Evolutionary conservation across 35 echinoderm and acorn worm species (phyloP), one percentile per base, ranked within the genome.

Genomic region (Ophiothrix spiculata): DNA sequence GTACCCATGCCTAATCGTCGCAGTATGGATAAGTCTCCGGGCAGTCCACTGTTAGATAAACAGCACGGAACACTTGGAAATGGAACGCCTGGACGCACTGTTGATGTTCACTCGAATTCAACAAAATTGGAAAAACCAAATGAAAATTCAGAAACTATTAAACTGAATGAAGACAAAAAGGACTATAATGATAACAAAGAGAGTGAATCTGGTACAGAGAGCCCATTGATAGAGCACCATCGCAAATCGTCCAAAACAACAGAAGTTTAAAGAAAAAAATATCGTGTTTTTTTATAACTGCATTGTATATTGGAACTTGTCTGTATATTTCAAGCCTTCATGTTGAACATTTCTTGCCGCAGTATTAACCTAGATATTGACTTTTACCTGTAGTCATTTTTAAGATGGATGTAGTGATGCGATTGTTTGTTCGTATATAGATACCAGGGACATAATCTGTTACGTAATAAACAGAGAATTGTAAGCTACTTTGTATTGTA

Each of bases 41-140:
- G 81, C 64, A 84, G 88, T 28, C 88, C 88, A 4, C 81, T 90
- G 10, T 41, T 90, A 36, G 56, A 84, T 37, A 90, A 90, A 81
- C 74, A 64, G 33, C 88, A 81, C 32, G 46, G 28, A 37, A 31
- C 81, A 2, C 14, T 37, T 19, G 84, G 74, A 25, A 56, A 40
- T 29, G n/a, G 36, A 14, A 64, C 37, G 14, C 34, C 34, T 32
- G 31, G 63, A 29, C 54, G 77, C 36, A 36, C 37, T 49, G 41
- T 83, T 56, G 84, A 77, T 17, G 64, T 56, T 12, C 63, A 80
- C 40, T 32, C 54, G 37, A 90, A 69, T 39, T 60, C 73, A 19
- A 11, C 19, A 25, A 40, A 28, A 1, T 19, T 74, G 15, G 64
- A 36, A 38, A 74, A 82, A 40, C 6, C 37, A 1, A 34, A 29